Base-by-base conservation (phyloP, 2,888 invertebrate species). In the Idaea aversata region DNA sequence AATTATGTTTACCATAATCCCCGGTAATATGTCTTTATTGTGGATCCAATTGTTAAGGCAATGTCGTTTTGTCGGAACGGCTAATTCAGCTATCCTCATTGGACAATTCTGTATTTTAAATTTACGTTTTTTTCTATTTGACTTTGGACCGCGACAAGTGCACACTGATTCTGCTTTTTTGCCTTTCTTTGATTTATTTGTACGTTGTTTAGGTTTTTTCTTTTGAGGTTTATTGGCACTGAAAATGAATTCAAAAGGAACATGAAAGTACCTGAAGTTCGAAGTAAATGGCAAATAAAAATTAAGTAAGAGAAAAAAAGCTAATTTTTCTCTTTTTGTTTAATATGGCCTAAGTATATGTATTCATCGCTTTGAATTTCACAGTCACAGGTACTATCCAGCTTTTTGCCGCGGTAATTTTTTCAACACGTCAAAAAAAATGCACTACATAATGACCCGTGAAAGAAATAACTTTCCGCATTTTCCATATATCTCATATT, bases 11-110 rank as follows among this genome's bases (percentile, higher is more conserved):
- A 91, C 91, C 91, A 91, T 91, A 65, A 74, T 76, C 59, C 68
- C 80, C n/a, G 91, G 88, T 34, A 92, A 77, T 47, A 82, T 67
- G 57, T 81, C 63, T 61, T 77, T 75, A 68, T 86, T 89, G 58
- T 74, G 77, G 68, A 84, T 79, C 91, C 89, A 91, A 57, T 90
- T 88, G 13, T 87, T 87, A 34, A 92, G 76, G 70, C 91, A 91
- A 35, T 85, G 85, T 57, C 91, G 80, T 77, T 92, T 92, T 0
- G 84, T 76, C 3, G 92, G 92, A 15, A 81, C 79, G 2, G 92
- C 88, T 59, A 92, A 71, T 74, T 90, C 88, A 0, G 84, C 85
- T 70, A 86, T 85, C 65, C 92, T 83, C 71, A 91, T 71, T 1
- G 88, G 78, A 69, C 90, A 91, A 64, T 68, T 75, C 16, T 34